Percentiles rank a stretch among this genome's conserved stretches.
Conservation (phyloP, 35 echinoderm and acorn worm species). For the Amphiura filiformis region DNA sequence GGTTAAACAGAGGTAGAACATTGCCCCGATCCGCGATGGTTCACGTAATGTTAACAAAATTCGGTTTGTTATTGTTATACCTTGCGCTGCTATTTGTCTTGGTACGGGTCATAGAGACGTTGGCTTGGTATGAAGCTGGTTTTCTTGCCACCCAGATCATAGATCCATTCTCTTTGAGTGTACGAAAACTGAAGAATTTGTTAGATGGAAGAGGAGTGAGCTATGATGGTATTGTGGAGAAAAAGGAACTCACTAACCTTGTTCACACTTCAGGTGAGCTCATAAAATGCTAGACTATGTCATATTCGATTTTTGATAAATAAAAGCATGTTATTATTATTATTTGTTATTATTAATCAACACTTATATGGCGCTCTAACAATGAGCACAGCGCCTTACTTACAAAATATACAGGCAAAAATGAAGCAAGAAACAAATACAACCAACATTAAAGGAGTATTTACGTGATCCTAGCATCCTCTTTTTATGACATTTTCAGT, state of each 20-base stretch:
- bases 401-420: too few species aligned
- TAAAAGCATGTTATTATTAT: too few species aligned
- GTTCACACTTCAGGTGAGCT: slow-evolving; percentile 63
- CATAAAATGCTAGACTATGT: too few species aligned
- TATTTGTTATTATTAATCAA: too few species aligned
- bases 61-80: slow-evolving; percentile 64
- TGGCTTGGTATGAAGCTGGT: slow-evolving; percentile 92
- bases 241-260: slow-evolving; percentile 79
- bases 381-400: too few species aligned
- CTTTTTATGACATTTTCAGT: too few species aligned
- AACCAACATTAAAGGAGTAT: too few species aligned
- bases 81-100: slow-evolving; percentile 55
- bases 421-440: too few species aligned
- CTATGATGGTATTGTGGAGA: slow-evolving; percentile 83
- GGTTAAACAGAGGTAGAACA: background rate
- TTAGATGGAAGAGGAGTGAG: slow-evolving; percentile 81
- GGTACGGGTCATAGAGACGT: slow-evolving; percentile 57
- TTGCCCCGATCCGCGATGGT: background rate
- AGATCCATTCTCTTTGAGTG: slow-evolving; percentile 89
- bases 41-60: background rate
- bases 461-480: too few species aligned
- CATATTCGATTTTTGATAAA: too few species aligned
- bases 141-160: slow-evolving; percentile 77
- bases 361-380: too few species aligned
- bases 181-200: slow-evolving; percentile 74